A percentile compares a stretch with the other conserved stretches of the same genome.
phyloP scores from a whole-genome alignment of 2,888 invertebrate genomes.

The Luperina nickerlii region DNA sequence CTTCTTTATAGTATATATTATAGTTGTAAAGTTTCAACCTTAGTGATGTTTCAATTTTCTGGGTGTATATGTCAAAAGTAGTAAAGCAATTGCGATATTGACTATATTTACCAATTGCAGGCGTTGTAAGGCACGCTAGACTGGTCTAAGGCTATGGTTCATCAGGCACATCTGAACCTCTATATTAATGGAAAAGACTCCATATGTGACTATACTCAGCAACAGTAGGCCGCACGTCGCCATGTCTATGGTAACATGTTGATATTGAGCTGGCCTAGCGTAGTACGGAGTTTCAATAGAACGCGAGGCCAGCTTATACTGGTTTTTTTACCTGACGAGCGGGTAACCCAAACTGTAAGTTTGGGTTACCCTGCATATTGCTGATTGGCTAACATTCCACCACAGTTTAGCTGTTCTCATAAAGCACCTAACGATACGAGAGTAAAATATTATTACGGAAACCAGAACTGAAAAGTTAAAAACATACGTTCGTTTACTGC shows the following conservation, averaged over 20 bases:
- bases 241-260: background rate
- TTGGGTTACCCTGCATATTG: background rate
- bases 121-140: background rate
- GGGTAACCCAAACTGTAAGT: background rate
- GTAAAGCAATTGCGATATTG: background rate
- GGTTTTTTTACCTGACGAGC: background rate
- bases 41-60: background rate
- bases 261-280: background rate
- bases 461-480: background rate
- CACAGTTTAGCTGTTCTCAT: background rate
- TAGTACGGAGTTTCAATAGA: background rate
- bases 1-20: background rate
- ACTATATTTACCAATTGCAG: background rate
- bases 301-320: background rate
- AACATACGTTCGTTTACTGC: background rate
- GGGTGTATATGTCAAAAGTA: background rate
- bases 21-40: background rate
- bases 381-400: background rate
- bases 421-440: background rate
- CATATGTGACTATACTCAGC: background rate
- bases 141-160: background rate
- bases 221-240: background rate
- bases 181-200: background rate
- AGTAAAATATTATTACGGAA: background rate
- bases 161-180: background rate